Evolutionary conservation across 2,888 invertebrate genomes (phyloP).

Genomic region (Hydraecia micacea): DNA sequence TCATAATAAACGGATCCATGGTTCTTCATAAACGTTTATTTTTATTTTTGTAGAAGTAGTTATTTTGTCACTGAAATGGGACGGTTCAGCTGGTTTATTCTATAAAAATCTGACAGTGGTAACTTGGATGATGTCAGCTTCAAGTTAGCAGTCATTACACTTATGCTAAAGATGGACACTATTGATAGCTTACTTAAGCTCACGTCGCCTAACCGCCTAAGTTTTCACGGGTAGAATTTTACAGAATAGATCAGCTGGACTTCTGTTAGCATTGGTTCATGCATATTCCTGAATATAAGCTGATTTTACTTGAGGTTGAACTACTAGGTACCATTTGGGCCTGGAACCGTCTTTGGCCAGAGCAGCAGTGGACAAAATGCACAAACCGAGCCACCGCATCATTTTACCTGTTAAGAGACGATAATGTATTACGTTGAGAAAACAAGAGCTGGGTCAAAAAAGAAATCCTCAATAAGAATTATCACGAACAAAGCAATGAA

Average conservation of each 20-base stretch:
- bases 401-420: not conserved
- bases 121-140: not conserved
- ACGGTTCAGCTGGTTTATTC: not conserved
- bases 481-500: constrained; percentile 54
- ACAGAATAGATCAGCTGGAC: not conserved
- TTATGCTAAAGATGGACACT: not conserved
- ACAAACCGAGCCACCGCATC: not conserved
- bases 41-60: too few relatives aligned
- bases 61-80: too few relatives aligned
- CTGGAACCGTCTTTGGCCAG: not conserved
- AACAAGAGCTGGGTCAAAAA: constrained; percentile 5
- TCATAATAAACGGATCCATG: too few relatives aligned
- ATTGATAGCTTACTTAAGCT: not conserved
- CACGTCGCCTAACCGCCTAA: not conserved
- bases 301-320: not conserved
- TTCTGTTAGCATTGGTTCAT: not conserved
- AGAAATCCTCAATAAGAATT: constrained; percentile 42
- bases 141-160: not conserved
- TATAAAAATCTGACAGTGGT: not conserved
- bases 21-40: too few relatives aligned
- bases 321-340: not conserved
- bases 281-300: not conserved
- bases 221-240: not conserved
- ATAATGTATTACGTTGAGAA: not conserved
- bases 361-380: not conserved